Evolutionary conservation across 2,797 vertebrate genomes (phyloP).

Genomic region (Furcifer pardalis): DNA sequence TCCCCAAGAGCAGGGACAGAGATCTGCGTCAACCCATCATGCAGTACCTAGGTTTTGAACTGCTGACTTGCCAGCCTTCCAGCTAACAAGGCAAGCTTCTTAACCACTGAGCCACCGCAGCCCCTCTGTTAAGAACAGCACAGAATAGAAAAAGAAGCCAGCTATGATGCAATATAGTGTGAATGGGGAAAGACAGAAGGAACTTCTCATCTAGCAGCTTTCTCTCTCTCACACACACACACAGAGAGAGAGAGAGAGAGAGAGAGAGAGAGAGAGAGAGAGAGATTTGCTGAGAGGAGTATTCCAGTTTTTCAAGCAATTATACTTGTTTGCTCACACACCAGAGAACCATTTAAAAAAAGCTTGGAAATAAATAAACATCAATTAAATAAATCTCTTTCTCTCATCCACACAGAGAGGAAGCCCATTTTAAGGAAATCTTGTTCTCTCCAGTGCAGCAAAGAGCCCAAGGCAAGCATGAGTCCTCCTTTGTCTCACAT

Average conservation of each 20-base stretch:
- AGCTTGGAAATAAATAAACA: neutral
- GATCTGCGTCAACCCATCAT: too few relatives aligned
- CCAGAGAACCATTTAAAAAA: neutral
- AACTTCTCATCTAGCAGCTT: neutral
- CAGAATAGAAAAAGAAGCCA: neutral
- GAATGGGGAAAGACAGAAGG: neutral
- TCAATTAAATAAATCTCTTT: neutral
- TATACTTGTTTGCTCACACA: neutral
- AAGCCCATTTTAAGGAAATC: neutral
- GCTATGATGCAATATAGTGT: neutral
- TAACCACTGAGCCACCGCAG: too few relatives aligned
- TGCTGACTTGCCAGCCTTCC: too few relatives aligned
- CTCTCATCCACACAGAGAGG: neutral
- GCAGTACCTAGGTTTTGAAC: too few relatives aligned
- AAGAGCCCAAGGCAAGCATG: neutral
- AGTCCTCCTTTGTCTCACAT: constrained; percentile 14
- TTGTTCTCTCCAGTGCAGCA: neutral
- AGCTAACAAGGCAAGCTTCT: too few relatives aligned
- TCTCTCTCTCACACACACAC: neutral
- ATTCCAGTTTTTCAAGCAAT: neutral
- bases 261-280: too few relatives aligned
- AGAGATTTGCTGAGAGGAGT: too few relatives aligned
- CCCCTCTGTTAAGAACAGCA: neutral
- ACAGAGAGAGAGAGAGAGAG: too few relatives aligned
- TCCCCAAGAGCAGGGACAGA: too few relatives aligned